Evolutionary conservation across 64 coral and sea anemone genomes (phyloP), one percentile per base, ranked within the genome.

Genomic region (Exaiptasia diaphana): DNA sequence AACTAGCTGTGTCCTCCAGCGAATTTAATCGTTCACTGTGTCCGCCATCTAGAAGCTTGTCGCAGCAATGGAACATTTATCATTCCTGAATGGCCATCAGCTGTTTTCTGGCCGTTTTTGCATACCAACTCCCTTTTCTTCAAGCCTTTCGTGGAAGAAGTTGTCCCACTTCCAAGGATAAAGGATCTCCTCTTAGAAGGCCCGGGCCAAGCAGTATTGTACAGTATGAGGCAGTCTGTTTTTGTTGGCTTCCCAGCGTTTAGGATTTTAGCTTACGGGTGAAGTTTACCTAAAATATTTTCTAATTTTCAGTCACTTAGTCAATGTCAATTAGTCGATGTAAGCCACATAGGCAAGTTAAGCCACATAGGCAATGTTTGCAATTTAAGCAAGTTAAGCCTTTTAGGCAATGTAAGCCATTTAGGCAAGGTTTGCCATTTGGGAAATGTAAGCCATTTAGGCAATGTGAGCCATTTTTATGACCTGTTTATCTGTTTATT

Each of bases 1-100:
- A 90, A 90, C 67, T 90, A 78, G 87, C 9, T 90, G 20, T 82
- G 69, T 42, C 75, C 75, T 70, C 74, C 85, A 4, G 73, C 52
- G n/a, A 23, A 56, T 48, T 27, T 68, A 3, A 88, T 88, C 32
- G 74, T 88, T 21, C n/a, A 50, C 10, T 78, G 59, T 50, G 68
- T 81, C 36, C 20, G 86, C 58, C 29, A 68, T 59, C 60, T 82
- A 35, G 38, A 28, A 50, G 55, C 64, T 33, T 39, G 41, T 48
- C 24, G 48, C 32, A 64, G 75, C 37, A 41, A 43, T 13, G 85
- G 85, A 0, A 80, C 85, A 17, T 64, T 80, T 3, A 80, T 88
- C 40, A 40, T 88, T 41, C 86, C 76, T 3, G 83, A 79, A 29
- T 80, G 75, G 76, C 44, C 86, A 27, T 32, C 61, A 14, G 23